Evolutionary conservation across 2,888 invertebrate species (phyloP).

Genomic region (Tillus elongatus): DNA sequence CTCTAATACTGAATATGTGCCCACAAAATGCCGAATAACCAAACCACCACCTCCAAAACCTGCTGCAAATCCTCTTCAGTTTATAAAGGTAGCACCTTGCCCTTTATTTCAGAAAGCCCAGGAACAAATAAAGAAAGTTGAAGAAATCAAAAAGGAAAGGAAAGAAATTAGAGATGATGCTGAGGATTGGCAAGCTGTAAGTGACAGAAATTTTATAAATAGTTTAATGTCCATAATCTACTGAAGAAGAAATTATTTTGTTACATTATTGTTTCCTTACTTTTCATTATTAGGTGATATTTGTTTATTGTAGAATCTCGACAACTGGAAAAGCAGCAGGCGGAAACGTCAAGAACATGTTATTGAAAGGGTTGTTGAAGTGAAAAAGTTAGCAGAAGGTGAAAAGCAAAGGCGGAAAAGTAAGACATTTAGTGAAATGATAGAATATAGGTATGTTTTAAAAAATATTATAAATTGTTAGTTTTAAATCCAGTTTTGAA

Average conservation of each 20-base stretch:
- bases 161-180: conserved; percentile 73
- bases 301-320: conserved; percentile 61
- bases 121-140: conserved; percentile 74
- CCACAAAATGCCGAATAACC: conserved; percentile 49
- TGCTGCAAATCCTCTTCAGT: conserved; percentile 79
- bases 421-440: conserved; percentile 92
- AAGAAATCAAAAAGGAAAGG: conserved; percentile 75
- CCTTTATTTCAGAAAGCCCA: conserved; percentile 76
- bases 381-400: conserved; percentile 69
- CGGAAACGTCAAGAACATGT: conserved; percentile 88
- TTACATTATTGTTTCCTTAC: too few relatives aligned
- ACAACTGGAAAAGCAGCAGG: conserved; percentile 88
- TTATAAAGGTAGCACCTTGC: conserved; percentile 82
- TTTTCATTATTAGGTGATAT: not conserved
- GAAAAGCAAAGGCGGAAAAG: conserved; percentile 65
- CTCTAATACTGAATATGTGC: conserved; percentile 40
- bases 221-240: too few relatives aligned
- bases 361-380: conserved; percentile 81
- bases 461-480: too few relatives aligned
- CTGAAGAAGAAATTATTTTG: too few relatives aligned
- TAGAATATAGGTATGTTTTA: conserved; percentile 69
- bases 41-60: conserved; percentile 73
- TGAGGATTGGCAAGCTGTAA: conserved; percentile 86
- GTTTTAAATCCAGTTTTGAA: too few relatives aligned
- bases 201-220: too few relatives aligned